Evolutionary conservation across 2,888 invertebrate species (phyloP).

Genomic region (Candidula unifasciata): DNA sequence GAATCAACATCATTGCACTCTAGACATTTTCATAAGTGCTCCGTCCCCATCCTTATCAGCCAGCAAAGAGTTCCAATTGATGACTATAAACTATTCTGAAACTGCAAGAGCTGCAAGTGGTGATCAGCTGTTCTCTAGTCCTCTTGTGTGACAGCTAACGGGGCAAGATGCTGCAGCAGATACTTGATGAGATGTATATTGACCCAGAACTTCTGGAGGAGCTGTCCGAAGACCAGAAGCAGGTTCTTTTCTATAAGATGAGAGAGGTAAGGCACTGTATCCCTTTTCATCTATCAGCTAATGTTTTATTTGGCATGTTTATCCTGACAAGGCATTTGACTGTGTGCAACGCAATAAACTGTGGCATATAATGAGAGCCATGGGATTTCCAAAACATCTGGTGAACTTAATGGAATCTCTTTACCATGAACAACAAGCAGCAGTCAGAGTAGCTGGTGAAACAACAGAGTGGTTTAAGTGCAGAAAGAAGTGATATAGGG

Average conservation of each 20-base stretch:
- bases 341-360: no score
- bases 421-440: no score
- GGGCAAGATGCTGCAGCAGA: constrained; percentile 81
- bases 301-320: neutral
- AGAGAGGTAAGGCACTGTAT: constrained; percentile 80
- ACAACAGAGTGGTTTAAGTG: neutral
- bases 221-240: constrained; percentile 89
- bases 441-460: no score
- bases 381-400: no score
- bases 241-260: constrained; percentile 91
- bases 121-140: neutral
- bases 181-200: constrained; percentile 88
- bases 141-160: neutral
- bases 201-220: constrained; percentile 90
- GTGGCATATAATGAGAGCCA: no score
- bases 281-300: neutral
- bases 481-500: neutral
- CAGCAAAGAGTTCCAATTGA: no score
- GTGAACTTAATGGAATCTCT: no score
- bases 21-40: no score
- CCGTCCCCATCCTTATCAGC: no score
- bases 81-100: neutral
- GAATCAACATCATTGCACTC: no score
- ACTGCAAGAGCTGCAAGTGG: neutral
- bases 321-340: no score